These are phyloP conservation scores for Drosophila macrothrix DNA, from an alignment of 2,888 invertebrate genomes.

Conservation along the genomic window DNA sequence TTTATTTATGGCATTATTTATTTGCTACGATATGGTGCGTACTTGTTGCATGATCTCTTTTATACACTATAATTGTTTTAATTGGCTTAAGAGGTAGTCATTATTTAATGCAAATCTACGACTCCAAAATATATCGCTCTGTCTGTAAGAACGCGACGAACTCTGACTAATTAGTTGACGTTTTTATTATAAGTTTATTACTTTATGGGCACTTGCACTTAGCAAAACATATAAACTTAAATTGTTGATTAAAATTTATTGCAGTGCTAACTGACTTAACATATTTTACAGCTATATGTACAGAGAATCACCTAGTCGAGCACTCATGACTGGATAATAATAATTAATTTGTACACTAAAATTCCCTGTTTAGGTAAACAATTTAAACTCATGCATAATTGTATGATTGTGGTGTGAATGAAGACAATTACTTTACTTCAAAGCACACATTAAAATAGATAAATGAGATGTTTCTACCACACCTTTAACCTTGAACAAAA, in stretches of 20 bases:
- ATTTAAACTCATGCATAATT: not conserved
- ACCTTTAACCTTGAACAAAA: not conserved
- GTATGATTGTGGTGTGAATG: not conserved
- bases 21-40: constrained; percentile 24
- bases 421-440: no score
- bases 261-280: not conserved
- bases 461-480: not conserved
- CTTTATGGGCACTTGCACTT: not conserved
- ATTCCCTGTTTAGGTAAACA: not conserved
- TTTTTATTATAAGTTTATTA: not conserved
- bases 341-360: not conserved
- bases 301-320: not conserved
- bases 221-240: not conserved
- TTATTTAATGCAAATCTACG: not conserved
- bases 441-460: not conserved
- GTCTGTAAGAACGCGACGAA: not conserved
- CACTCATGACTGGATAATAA: not conserved
- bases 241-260: not conserved
- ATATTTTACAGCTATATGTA: not conserved
- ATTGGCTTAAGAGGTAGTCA: not conserved
- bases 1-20: constrained; percentile 3
- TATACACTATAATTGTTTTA: not conserved
- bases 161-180: not conserved
- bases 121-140: not conserved
- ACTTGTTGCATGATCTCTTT: constrained; percentile 3